Conservation (phyloP, 2,113 vertebrate genomes). For the Formicarius rufipectus region DNA sequence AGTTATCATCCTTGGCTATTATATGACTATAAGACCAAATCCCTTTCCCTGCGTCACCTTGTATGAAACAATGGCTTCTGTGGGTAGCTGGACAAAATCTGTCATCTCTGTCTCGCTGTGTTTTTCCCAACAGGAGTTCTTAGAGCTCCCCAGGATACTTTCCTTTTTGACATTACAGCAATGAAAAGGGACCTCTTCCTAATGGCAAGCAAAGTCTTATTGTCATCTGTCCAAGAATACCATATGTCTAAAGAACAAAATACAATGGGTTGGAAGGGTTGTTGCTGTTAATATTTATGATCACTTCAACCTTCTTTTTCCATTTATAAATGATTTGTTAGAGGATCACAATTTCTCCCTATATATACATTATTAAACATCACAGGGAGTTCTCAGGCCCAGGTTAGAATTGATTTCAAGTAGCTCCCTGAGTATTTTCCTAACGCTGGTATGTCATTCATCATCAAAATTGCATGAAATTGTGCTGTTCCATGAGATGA, state of each 20-base stretch:
- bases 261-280: not conserved
- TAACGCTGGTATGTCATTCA: not conserved
- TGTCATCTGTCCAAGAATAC: not conserved
- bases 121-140: not conserved
- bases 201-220: not conserved
- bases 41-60: not conserved
- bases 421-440: not conserved
- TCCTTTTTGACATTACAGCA: not conserved
- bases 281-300: slow-evolving; percentile 17
- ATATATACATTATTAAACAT: slow-evolving; percentile 29
- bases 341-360: slow-evolving; percentile 4
- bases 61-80: not conserved
- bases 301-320: not conserved
- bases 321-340: slow-evolving; percentile 45
- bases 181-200: not conserved
- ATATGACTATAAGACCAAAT: not conserved
- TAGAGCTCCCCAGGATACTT: not conserved
- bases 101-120: not conserved
- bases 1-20: no score
- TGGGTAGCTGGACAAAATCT: not conserved
- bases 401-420: not conserved
- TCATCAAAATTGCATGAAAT: slow-evolving; percentile 56
- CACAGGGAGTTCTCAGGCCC: not conserved
- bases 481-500: slow-evolving; percentile 28
- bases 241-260: not conserved